Conservation (phyloP, 2,888 invertebrate species). For the Charanyca ferruginea region DNA sequence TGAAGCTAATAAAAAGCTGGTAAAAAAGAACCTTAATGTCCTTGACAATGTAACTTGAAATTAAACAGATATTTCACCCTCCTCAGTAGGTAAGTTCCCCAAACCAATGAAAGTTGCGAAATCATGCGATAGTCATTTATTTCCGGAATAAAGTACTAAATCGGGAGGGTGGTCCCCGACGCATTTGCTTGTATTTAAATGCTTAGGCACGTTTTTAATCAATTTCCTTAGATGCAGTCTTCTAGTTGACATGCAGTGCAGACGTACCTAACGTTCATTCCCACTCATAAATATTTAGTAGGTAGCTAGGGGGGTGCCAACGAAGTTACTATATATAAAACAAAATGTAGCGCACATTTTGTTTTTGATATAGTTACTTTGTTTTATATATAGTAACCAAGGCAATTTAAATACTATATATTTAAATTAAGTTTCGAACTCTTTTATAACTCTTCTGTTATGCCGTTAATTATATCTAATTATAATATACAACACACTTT, state of each 20-base stretch:
- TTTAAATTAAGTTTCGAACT: conserved; percentile 34
- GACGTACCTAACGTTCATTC: conserved; percentile 25
- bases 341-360: not conserved
- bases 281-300: conserved; percentile 55
- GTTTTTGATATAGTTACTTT: not conserved
- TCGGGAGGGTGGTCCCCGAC: conserved; percentile 55
- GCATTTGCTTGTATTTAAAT: conserved; percentile 71
- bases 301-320: no score
- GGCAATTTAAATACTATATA: conserved; percentile 42
- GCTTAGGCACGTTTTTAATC: conserved; percentile 75
- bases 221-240: conserved; percentile 59
- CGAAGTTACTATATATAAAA: not conserved
- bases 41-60: conserved; percentile 46
- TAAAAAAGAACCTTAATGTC: conserved; percentile 39
- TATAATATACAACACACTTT: conserved; percentile 30
- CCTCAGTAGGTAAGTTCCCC: conserved; percentile 9
- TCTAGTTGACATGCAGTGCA: conserved; percentile 47
- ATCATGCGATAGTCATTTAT: conserved; percentile 49
- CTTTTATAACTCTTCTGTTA: conserved; percentile 38
- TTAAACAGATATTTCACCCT: conserved; percentile 36
- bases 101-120: conserved; percentile 21
- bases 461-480: conserved; percentile 25
- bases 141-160: conserved; percentile 46
- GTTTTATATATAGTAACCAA: conserved; percentile 12
- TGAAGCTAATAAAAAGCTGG: no score